These are phyloP conservation scores for Lordiphosa collinella DNA, from an alignment of 1,140 invertebrate species.

Conservation along the genomic window DNA sequence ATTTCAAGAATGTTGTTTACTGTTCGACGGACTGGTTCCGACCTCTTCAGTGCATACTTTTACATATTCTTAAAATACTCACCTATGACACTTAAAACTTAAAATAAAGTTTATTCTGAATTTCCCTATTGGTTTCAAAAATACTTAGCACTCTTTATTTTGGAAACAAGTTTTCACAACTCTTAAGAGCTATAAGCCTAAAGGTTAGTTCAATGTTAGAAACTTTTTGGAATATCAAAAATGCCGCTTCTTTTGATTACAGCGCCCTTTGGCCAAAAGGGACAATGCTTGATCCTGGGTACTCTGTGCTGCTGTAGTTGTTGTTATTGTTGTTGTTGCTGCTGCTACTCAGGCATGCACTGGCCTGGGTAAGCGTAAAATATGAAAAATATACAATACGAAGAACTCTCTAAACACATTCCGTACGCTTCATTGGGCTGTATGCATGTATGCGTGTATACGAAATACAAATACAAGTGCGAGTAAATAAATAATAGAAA, in stretches of 20 bases:
- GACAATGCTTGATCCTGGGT: conserved; percentile 25
- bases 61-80: too few relatives aligned
- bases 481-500: conserved; percentile 75
- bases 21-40: too few relatives aligned
- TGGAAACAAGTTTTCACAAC: too few relatives aligned
- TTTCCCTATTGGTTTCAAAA: too few relatives aligned
- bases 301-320: background rate
- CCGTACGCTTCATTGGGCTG: conserved; percentile 55
- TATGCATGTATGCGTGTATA: conserved; percentile 8
- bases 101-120: too few relatives aligned
- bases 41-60: too few relatives aligned
- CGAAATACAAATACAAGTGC: conserved; percentile 45
- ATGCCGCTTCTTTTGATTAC: conserved; percentile 3
- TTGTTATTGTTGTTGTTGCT: background rate
- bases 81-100: too few relatives aligned
- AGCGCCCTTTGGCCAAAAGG: conserved; percentile 22
- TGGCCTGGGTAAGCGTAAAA: conserved; percentile 36
- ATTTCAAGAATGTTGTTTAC: too few relatives aligned
- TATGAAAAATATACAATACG: conserved; percentile 58
- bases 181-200: too few relatives aligned
- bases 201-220: too few relatives aligned
- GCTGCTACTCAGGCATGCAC: conserved; percentile 1
- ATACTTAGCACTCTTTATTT: too few relatives aligned
- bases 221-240: too few relatives aligned
- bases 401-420: conserved; percentile 58